A percentile compares a stretch with the other conserved stretches of the same genome.
phyloP scores from a whole-genome alignment of 2,797 vertebrate genomes.

The Heteromormyrus szaboi region DNA sequence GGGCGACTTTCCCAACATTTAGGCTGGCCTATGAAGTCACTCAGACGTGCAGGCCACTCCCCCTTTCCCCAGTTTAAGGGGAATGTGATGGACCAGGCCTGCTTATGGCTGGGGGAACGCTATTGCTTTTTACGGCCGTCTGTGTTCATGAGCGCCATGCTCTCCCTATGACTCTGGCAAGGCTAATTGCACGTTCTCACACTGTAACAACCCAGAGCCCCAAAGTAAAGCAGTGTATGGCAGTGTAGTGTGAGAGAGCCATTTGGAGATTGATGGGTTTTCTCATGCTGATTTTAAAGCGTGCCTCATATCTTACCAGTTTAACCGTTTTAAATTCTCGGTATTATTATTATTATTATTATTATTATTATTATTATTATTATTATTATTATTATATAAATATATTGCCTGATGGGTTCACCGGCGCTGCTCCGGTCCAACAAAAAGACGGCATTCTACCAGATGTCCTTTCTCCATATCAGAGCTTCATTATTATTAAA shows the following conservation, averaged over 20 bases:
- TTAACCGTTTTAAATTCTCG: neutral
- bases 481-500: neutral
- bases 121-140: neutral
- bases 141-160: conserved; percentile 5
- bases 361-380: neutral
- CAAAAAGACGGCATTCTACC: neutral
- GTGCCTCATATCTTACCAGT: neutral
- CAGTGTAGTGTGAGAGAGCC: neutral
- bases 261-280: neutral
- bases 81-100: conserved; percentile 1
- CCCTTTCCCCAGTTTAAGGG: conserved; percentile 8
- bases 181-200: neutral
- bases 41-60: conserved; percentile 52
- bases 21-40: conserved; percentile 42
- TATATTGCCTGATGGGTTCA: neutral
- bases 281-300: neutral
- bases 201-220: neutral
- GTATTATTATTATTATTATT: neutral
- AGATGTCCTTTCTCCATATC: neutral
- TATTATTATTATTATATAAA: neutral
- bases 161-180: neutral
- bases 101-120: neutral
- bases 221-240: neutral
- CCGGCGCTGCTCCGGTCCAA: neutral
- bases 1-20: conserved; percentile 75